Evolutionary conservation across 1,140 invertebrate genomes (phyloP).

Genomic region (Lamellibrachia luymesi): DNA sequence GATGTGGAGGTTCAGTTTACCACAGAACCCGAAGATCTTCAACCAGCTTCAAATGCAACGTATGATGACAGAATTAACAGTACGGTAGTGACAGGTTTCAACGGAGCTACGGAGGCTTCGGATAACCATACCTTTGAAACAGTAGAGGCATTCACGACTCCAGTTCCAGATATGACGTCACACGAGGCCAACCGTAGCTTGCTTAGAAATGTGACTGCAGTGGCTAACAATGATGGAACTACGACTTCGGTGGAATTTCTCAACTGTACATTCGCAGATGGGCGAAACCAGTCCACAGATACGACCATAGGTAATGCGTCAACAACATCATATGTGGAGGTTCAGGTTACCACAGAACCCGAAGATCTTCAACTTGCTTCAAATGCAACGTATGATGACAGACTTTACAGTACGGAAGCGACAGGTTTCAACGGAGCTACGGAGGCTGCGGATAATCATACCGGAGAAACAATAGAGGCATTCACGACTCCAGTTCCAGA

Average conservation of each 20-base stretch:
- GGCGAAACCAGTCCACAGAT: neutral
- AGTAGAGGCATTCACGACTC: neutral
- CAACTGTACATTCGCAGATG: neutral
- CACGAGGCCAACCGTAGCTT: neutral
- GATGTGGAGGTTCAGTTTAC: no score
- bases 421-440: neutral
- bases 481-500: neutral
- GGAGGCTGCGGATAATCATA: neutral
- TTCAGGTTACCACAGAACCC: neutral
- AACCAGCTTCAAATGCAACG: neutral
- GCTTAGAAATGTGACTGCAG: neutral
- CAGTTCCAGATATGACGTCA: neutral
- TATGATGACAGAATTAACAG: neutral
- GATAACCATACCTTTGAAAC: neutral
- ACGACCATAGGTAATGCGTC: neutral
- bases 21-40: neutral
- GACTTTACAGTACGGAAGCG: neutral
- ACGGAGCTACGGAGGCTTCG: neutral
- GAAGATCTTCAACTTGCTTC: neutral
- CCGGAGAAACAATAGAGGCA: neutral
- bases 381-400: neutral
- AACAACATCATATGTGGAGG: neutral
- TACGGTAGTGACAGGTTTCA: neutral
- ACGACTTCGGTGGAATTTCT: neutral
- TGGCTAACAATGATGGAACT: neutral